These are phyloP conservation scores for Leucophora obtusa DNA, from an alignment of 2,888 invertebrate genomes.

Conservation along the genomic window DNA sequence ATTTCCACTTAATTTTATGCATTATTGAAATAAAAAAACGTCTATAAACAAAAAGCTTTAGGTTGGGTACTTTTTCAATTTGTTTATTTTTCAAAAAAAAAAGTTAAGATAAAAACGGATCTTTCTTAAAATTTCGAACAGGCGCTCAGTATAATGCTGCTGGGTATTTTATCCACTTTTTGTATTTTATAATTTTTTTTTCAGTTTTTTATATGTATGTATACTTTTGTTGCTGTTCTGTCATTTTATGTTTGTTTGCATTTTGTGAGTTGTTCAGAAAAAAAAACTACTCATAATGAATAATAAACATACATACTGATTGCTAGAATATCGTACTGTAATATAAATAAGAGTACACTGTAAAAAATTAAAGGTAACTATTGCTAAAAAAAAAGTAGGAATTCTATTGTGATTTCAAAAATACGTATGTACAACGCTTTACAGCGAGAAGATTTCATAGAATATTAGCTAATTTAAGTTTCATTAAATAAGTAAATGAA, in stretches of 20 bases:
- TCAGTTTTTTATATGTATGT: neutral
- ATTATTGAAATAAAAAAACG: neutral
- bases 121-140: conserved; percentile 75
- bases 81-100: conserved; percentile 10
- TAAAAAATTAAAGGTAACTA: too few species aligned
- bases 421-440: too few species aligned
- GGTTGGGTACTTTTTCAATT: neutral
- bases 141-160: conserved; percentile 69
- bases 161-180: conserved; percentile 63
- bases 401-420: too few species aligned
- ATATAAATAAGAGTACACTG: conserved; percentile 22
- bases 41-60: conserved; percentile 19
- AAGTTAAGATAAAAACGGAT: conserved; percentile 75
- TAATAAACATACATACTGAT: conserved; percentile 30
- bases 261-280: conserved; percentile 36
- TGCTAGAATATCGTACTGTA: neutral
- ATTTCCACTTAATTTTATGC: neutral
- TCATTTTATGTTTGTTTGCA: conserved; percentile 55
- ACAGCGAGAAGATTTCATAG: too few species aligned
- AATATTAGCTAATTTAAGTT: too few species aligned
- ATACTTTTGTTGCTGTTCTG: neutral
- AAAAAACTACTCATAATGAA: conserved; percentile 17
- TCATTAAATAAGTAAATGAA: too few species aligned
- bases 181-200: conserved; percentile 6
- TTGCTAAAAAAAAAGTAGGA: too few species aligned